phyloP scores from a whole-genome alignment of 1,140 invertebrate genomes.

The Pollicipes pollicipes region DNA sequence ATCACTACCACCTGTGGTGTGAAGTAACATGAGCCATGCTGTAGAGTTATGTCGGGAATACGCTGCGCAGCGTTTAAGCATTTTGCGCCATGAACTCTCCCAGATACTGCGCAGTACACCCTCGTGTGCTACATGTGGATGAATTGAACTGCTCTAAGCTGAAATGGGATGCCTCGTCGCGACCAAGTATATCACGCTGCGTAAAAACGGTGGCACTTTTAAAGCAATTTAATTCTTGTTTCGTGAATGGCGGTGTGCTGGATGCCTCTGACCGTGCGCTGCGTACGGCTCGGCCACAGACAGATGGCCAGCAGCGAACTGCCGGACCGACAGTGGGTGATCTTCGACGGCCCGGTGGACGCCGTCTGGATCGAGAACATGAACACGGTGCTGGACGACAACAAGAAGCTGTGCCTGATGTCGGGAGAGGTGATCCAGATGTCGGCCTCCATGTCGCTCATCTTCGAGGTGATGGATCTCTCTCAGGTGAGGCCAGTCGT shows the following conservation, averaged over 20 bases:
- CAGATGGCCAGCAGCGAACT: slow-evolving; percentile 48
- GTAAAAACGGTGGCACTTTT: no score
- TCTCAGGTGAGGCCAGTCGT: slow-evolving; percentile 9
- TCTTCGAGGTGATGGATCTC: slow-evolving; percentile 90
- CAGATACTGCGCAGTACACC: slow-evolving; percentile 7
- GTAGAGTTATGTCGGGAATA: no score
- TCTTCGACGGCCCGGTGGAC: slow-evolving; percentile 92
- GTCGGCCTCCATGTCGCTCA: slow-evolving; percentile 68
- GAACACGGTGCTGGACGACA: slow-evolving; percentile 91
- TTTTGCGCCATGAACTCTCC: slow-evolving; percentile 23
- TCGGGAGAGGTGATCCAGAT: slow-evolving; percentile 89
- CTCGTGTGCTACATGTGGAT: no score
- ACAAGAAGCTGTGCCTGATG: slow-evolving; percentile 84
- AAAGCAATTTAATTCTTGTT: no score
- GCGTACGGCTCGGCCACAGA: neutral
- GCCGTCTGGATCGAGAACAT: slow-evolving; percentile 96
- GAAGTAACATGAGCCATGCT: no score
- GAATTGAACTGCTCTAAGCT: no score
- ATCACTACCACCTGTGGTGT: no score
- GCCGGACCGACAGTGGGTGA: slow-evolving; percentile 75
- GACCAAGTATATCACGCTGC: no score
- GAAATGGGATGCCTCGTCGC: no score
- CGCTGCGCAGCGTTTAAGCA: no score
- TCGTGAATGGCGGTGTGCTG: neutral
- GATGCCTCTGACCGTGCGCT: neutral